phyloP scores from a whole-genome alignment of 1,140 invertebrate genomes.

The Nasonia giraulti region DNA sequence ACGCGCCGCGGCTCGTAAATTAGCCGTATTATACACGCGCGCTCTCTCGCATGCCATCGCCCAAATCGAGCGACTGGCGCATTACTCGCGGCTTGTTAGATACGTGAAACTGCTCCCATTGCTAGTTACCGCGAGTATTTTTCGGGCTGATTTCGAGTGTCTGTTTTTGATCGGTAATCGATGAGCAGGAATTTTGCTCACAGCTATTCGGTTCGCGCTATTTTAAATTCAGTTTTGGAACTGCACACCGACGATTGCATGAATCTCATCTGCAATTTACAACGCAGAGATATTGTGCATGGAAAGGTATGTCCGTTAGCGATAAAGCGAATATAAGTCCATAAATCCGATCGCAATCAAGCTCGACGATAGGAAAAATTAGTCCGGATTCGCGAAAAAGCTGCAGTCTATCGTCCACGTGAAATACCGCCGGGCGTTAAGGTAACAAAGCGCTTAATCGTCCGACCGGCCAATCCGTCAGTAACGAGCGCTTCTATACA shows the following conservation, averaged over 20 bases:
- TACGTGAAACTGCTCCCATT: neutral
- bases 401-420: neutral
- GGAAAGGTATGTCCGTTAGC: neutral
- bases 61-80: neutral
- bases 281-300: neutral
- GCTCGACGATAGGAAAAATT: neutral
- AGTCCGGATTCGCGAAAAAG: neutral
- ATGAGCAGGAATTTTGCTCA: neutral
- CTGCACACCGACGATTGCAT: neutral
- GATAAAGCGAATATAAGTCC: neutral
- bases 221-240: neutral
- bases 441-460: constrained; percentile 39
- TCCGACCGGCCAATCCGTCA: constrained; percentile 9
- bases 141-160: neutral
- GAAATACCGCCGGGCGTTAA: constrained; percentile 22
- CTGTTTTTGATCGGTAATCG: neutral
- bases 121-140: neutral
- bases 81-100: neutral
- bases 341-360: neutral
- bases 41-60: neutral
- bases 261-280: neutral
- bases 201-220: neutral
- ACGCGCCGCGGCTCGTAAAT: neutral
- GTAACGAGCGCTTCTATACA: constrained; percentile 4
- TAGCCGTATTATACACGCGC: neutral